Percentiles rank a stretch among this genome's conserved stretches.
phyloP scores from a whole-genome alignment of 2,797 vertebrate species.

The Tokudaia tokunoshimensis region DNA sequence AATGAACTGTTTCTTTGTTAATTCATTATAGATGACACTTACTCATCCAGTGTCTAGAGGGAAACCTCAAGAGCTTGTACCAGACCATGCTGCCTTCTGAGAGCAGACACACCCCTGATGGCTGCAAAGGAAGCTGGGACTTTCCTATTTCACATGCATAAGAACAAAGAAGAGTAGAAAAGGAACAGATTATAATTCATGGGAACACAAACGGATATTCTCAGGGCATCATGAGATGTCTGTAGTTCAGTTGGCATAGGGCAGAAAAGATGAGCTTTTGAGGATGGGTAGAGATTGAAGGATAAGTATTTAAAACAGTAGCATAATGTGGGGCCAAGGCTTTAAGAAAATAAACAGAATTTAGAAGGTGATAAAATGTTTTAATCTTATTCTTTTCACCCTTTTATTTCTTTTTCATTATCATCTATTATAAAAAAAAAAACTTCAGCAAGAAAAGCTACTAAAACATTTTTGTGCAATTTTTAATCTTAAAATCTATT shows the following conservation, averaged over 20 bases:
- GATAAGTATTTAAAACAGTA: background rate
- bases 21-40: background rate
- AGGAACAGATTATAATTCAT: background rate
- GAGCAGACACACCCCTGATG: too few relatives aligned
- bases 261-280: background rate
- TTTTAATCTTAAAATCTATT: constrained; percentile 47
- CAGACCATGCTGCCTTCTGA: background rate
- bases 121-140: background rate
- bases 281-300: background rate
- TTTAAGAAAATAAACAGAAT: background rate
- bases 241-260: background rate
- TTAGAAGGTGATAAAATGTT: background rate
- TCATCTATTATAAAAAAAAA: background rate
- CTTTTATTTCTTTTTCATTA: constrained; percentile 21
- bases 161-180: background rate
- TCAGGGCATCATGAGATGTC: background rate
- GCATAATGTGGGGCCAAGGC: background rate
- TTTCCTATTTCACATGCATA: background rate
- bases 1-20: background rate
- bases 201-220: background rate
- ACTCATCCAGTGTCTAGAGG: background rate
- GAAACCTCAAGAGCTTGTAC: background rate
- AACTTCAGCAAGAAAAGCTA: background rate
- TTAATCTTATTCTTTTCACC: background rate
- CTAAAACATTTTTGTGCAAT: background rate